Base-by-base conservation (phyloP, 2,888 invertebrate genomes). In the Onchidella celtica region DNA sequence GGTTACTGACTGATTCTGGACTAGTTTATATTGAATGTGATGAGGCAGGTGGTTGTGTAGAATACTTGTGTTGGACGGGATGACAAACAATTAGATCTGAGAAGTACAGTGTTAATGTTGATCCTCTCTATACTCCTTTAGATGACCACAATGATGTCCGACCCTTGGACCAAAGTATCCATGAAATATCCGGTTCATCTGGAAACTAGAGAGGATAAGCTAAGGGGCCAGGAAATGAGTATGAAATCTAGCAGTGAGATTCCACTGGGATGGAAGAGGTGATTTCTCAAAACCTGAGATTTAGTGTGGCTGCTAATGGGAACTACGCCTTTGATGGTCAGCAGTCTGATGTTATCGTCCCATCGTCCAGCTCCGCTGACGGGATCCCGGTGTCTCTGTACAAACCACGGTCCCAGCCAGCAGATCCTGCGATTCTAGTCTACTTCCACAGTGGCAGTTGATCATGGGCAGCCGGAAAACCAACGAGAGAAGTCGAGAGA, bases 391-490 rank as follows among this genome's bases (percentile, higher is more conserved):
- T 66, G 9, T 29, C 66, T 6, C 32, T 76, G 2, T 76, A 65
- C 27, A 27, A 2, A 9, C 76, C 76, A n/a, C n/a, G 0, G 0
- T 65, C 47, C 0, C 2, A 27, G 1, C 40, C 66, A 6, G 47
- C 17, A 32, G 65, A 0, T 76, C 40, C n/a, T n/a, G n/a, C n/a
- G n/a, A n/a, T n/a, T n/a, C n/a, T n/a, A n/a, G n/a, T n/a, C n/a
- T n/a, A n/a, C 47, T 65, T 76, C 66, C 76, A 76, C 38, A 66
- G 76, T 21, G 76, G 76, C 17, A 34, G 65, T 24, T 76, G 3
- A 2, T 76, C 0, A 27, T 40, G 17, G 47, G 76, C 1, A 76
- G 66, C 47, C 63, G 76, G n/a, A n/a, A 40, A n/a, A 76, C 76
- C 2, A 29, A 76, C 32, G 76, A 65, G 32, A 14, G 3, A 11